phyloP scores from a whole-genome alignment of 2,888 invertebrate species.

The Diarsia dahlii region DNA sequence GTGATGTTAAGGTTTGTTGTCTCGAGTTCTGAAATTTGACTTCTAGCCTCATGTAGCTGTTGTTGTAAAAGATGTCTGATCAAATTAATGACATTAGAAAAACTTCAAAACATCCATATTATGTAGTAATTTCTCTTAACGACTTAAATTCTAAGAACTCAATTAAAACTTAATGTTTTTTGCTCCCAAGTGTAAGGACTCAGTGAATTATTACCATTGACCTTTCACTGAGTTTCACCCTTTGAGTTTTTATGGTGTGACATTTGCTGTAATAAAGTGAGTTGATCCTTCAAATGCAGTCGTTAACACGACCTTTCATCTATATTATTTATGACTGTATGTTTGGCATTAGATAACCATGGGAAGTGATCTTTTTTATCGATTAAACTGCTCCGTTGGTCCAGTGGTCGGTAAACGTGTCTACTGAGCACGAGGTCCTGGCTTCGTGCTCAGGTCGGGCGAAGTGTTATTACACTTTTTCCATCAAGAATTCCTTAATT shows the following conservation, averaged over 20 bases:
- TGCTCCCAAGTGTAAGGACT: background rate
- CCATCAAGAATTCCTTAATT: too few species aligned
- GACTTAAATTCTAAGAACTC: constrained; percentile 39
- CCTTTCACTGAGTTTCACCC: constrained; percentile 33
- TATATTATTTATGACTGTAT: constrained; percentile 53
- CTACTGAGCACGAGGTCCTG: too few species aligned
- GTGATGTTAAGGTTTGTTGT: too few species aligned
- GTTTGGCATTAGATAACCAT: constrained; percentile 42
- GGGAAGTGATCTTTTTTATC: background rate
- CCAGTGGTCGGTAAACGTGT: too few species aligned
- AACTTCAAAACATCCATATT: constrained; percentile 54
- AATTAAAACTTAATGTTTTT: constrained; percentile 32
- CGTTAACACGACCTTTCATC: constrained; percentile 63
- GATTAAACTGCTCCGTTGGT: too few species aligned
- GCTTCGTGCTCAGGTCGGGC: too few species aligned
- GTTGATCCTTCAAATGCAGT: constrained; percentile 56
- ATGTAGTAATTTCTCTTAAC: constrained; percentile 45
- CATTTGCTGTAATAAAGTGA: constrained; percentile 32
- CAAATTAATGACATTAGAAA: constrained; percentile 44
- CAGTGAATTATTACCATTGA: constrained; percentile 10
- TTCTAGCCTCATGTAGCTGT: too few species aligned
- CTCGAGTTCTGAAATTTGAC: too few species aligned
- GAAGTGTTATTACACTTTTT: too few species aligned
- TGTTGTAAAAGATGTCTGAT: too few species aligned
- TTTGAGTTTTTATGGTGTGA: constrained; percentile 49